A percentile compares a stretch with the other conserved stretches of the same genome.
These are phyloP conservation scores for Siphonodentalium dalli DNA, from an alignment of 2,888 invertebrate species.

Conservation along the genomic window DNA sequence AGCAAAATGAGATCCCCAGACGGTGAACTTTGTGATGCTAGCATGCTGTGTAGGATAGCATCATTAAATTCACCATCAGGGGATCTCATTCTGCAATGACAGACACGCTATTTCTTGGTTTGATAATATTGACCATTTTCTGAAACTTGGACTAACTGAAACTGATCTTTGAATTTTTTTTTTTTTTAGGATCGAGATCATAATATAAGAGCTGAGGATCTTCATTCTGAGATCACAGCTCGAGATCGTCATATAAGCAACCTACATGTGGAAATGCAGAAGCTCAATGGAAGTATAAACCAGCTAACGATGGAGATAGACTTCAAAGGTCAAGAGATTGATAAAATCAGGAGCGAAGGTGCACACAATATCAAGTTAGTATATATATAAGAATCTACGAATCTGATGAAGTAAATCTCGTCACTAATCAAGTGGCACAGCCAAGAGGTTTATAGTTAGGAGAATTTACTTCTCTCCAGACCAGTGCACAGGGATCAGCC, in stretches of 20 bases:
- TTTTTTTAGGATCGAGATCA: constrained; percentile 52
- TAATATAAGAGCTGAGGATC: constrained; percentile 46
- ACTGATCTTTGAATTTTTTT: not conserved
- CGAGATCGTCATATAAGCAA: constrained; percentile 52
- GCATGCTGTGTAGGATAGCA: too few relatives aligned
- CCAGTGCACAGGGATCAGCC: too few relatives aligned
- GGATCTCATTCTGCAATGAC: too few relatives aligned
- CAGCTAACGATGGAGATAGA: constrained; percentile 52
- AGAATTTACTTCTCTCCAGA: too few relatives aligned
- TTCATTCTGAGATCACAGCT: constrained; percentile 51
- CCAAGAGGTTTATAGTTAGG: too few relatives aligned
- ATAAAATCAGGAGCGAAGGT: constrained; percentile 51
- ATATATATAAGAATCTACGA: not conserved
- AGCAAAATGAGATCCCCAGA: too few relatives aligned
- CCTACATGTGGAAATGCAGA: constrained; percentile 49
- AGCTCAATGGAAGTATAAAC: constrained; percentile 45
- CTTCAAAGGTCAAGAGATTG: constrained; percentile 54
- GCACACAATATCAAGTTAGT: constrained; percentile 49
- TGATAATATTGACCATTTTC: too few relatives aligned
- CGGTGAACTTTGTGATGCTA: too few relatives aligned
- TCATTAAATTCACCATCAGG: too few relatives aligned
- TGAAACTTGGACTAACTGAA: not conserved
- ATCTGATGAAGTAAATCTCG: too few relatives aligned
- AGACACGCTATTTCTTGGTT: too few relatives aligned
- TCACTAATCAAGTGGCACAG: not conserved